Conservation (phyloP, 2,113 vertebrate species). For the Xiphophorus couchianus region DNA sequence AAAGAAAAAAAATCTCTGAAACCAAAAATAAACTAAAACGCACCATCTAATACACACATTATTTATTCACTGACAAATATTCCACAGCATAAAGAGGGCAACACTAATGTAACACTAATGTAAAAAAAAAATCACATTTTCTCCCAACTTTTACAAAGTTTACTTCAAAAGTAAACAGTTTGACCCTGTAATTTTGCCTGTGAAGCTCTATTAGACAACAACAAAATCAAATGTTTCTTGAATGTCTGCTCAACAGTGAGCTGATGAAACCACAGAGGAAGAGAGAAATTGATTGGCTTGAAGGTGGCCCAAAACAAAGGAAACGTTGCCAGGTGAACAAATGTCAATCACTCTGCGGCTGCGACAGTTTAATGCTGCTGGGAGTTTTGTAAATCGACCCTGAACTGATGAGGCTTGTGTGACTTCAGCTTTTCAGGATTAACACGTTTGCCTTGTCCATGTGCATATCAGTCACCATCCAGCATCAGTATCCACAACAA, state of each 20-base stretch:
- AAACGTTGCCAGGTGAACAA: background rate
- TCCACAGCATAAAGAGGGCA: background rate
- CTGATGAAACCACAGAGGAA: background rate
- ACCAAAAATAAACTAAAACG: background rate
- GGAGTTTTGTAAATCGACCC: background rate
- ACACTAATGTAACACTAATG: background rate
- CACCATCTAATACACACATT: background rate
- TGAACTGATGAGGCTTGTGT: background rate
- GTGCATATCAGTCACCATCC: background rate
- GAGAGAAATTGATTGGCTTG: slow-evolving; percentile 2
- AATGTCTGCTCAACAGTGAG: background rate
- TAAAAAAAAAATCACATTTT: background rate
- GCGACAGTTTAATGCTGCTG: background rate
- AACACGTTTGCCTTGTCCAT: slow-evolving; percentile 1
- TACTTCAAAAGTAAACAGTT: background rate
- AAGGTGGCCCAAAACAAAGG: background rate
- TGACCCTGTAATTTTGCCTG: background rate
- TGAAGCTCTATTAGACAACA: background rate
- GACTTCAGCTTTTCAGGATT: background rate
- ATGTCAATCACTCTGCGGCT: background rate
- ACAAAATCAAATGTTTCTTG: slow-evolving; percentile 1
- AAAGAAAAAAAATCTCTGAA: too few species aligned
- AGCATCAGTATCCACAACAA: background rate
- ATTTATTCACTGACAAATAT: too few species aligned
- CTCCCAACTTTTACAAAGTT: background rate